These are phyloP conservation scores for Pyralis farinalis DNA, from an alignment of 2,888 invertebrate species.

Conservation along the genomic window DNA sequence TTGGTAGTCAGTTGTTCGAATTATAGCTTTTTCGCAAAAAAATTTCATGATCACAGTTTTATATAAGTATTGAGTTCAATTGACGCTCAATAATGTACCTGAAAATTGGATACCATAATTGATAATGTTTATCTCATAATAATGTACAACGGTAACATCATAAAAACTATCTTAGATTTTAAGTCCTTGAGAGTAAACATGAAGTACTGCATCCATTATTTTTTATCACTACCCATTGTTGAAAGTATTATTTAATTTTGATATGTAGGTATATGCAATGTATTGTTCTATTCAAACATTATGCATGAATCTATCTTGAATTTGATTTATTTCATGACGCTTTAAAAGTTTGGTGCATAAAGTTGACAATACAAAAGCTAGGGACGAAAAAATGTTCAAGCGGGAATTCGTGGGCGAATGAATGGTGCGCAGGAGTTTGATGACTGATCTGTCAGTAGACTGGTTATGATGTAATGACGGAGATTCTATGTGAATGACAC, in stretches of 20 bases:
- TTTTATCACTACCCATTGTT: background rate
- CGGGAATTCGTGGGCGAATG: conserved; percentile 55
- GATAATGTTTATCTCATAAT: no score
- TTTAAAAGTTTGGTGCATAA: background rate
- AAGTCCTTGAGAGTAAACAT: no score
- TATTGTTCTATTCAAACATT: conserved; percentile 4
- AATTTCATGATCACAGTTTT: no score
- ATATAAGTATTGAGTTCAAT: no score
- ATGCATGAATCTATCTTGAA: conserved; percentile 5
- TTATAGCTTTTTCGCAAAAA: no score
- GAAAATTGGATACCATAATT: no score
- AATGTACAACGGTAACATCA: no score
- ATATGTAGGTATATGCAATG: background rate
- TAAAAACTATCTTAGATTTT: no score
- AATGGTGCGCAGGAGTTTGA: conserved; percentile 59
- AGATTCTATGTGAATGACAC: conserved; percentile 41
- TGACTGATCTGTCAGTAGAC: conserved; percentile 64
- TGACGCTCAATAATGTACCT: no score
- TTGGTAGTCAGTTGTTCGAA: no score
- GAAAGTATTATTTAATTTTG: conserved; percentile 3
- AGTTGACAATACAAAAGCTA: background rate
- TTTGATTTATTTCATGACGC: background rate
- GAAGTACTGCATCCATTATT: background rate
- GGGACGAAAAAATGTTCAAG: background rate
- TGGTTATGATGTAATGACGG: conserved; percentile 67